Conservation (phyloP, 2,888 invertebrate genomes). For the Apocheima hispidaria region DNA sequence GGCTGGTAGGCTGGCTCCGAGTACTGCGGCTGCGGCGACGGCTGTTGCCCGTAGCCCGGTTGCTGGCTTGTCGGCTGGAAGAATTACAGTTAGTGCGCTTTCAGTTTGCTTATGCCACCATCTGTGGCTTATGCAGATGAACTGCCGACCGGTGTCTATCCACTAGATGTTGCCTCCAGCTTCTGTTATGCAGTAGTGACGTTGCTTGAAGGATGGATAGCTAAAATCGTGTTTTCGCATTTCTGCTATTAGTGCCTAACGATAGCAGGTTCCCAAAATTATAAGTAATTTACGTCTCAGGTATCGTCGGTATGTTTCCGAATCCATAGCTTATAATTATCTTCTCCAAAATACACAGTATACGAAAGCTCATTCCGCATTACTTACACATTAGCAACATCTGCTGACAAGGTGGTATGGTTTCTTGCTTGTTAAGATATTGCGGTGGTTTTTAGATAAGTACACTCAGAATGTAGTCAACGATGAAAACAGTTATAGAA, state of each 20-base stretch:
- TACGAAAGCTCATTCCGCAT: no score
- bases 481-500: neutral
- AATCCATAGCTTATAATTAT: no score
- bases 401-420: no score
- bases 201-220: neutral
- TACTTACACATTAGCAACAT: no score
- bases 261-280: no score
- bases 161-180: neutral
- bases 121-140: neutral
- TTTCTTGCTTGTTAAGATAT: neutral
- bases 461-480: neutral
- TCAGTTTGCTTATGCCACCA: no score
- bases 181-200: neutral
- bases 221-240: neutral
- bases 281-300: no score
- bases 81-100: neutral
- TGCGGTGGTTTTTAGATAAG: neutral
- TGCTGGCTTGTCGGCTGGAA: slow-evolving; percentile 45
- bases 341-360: no score
- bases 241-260: neutral
- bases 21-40: slow-evolving; percentile 57
- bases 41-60: slow-evolving; percentile 52
- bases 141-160: neutral
- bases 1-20: slow-evolving; percentile 85
- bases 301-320: no score